phyloP scores from a whole-genome alignment of 1,140 invertebrate genomes.

The Bradysia coprophila region DNA sequence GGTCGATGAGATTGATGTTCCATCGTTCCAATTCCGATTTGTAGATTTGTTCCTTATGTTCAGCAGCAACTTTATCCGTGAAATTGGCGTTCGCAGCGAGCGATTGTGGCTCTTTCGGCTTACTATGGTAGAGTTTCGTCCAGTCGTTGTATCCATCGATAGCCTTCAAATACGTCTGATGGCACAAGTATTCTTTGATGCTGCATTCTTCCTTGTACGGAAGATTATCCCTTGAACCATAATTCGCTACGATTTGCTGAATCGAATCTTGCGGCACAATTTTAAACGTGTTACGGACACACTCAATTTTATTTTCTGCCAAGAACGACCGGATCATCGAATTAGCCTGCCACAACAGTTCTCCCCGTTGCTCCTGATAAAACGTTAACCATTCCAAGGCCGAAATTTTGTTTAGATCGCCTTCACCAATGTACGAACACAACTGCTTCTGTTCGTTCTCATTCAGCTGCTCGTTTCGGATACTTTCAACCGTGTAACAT shows the following conservation, averaged over 20 bases:
- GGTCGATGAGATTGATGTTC: constrained; percentile 41
- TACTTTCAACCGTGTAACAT: constrained; percentile 62
- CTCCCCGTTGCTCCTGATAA: constrained; percentile 53
- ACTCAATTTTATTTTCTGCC: constrained; percentile 40
- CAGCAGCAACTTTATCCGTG: constrained; percentile 71
- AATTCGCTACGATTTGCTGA: constrained; percentile 32
- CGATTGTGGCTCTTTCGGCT: constrained; percentile 41
- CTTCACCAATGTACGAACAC: constrained; percentile 10
- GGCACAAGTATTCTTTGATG: constrained; percentile 55
- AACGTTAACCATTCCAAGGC: constrained; percentile 78
- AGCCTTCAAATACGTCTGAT: constrained; percentile 63
- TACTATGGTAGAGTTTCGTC: constrained; percentile 67
- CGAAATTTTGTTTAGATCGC: constrained; percentile 40
- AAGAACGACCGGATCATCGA: constrained; percentile 73
- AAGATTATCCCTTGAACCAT: constrained; percentile 32
- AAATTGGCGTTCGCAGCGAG: constrained; percentile 45
- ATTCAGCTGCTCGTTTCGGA: constrained; percentile 24
- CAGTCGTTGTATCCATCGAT: constrained; percentile 76
- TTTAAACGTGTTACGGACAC: constrained; percentile 44
- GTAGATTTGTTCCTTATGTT: constrained; percentile 63
- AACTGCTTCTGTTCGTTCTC: constrained; percentile 4
- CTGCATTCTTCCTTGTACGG: constrained; percentile 30
- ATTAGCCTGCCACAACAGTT: constrained; percentile 72
- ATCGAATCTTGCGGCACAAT: constrained; percentile 47
- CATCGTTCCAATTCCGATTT: constrained; percentile 59